These are phyloP conservation scores for Triplophysa rosa DNA, from an alignment of 2,113 vertebrate species.

Conservation along the genomic window DNA sequence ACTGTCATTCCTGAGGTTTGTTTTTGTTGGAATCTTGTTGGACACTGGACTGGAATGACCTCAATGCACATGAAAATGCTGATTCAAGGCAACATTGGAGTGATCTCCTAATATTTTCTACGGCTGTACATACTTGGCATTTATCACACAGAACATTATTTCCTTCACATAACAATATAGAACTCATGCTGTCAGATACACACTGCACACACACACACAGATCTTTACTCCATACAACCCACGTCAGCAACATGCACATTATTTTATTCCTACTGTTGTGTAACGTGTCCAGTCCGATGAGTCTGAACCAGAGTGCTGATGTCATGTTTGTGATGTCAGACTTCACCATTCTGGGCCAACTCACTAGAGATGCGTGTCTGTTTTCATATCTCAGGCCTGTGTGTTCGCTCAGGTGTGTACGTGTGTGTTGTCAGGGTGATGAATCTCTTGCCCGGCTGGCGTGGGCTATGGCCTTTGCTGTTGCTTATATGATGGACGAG, in stretches of 20 bases:
- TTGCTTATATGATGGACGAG: constrained; percentile 54
- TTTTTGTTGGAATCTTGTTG: no score
- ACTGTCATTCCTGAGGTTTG: no score
- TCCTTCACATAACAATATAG: neutral
- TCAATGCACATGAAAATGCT: no score
- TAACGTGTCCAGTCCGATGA: neutral
- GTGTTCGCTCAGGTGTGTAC: constrained; percentile 14
- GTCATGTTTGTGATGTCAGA: constrained; percentile 35
- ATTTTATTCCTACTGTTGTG: neutral
- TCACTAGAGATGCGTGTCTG: constrained; percentile 38
- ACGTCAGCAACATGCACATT: neutral
- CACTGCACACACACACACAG: neutral
- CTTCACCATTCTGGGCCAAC: neutral
- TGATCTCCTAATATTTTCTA: no score
- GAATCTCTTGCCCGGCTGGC: constrained; percentile 44
- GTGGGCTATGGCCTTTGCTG: constrained; percentile 42
- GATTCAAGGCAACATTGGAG: no score
- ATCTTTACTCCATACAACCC: neutral
- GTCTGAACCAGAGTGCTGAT: neutral
- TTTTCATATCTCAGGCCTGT: constrained; percentile 4
- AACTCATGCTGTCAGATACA: no score
- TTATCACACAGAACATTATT: neutral
- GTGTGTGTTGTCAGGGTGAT: constrained; percentile 55
- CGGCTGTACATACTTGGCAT: no score
- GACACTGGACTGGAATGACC: no score